phyloP scores from a whole-genome alignment of 2,113 vertebrate species.

The Python bivittatus region DNA sequence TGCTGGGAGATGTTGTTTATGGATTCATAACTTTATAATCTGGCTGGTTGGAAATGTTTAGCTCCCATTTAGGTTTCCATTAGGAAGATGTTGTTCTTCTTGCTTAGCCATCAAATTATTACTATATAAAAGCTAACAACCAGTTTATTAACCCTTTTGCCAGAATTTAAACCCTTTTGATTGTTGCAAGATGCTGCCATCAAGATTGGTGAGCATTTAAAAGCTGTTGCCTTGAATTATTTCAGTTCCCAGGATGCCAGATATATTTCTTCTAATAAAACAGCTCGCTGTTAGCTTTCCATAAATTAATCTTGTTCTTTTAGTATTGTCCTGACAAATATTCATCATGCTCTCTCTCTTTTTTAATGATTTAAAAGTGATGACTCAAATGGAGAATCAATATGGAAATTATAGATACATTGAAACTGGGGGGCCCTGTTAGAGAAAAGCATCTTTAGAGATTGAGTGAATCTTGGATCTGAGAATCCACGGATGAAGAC shows the following conservation, averaged over 20 bases:
- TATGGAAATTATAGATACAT: neutral
- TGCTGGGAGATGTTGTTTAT: constrained; percentile 37
- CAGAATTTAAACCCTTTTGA: constrained; percentile 51
- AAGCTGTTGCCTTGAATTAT: constrained; percentile 56
- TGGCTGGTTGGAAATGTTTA: constrained; percentile 13
- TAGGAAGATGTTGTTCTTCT: constrained; percentile 36
- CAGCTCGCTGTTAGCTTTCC: constrained; percentile 28
- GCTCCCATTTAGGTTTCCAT: constrained; percentile 40
- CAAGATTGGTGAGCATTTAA: constrained; percentile 47
- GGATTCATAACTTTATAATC: constrained; percentile 23
- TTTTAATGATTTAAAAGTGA: neutral
- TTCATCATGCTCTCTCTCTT: neutral
- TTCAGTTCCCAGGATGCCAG: constrained; percentile 37
- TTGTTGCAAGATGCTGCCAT: constrained; percentile 40
- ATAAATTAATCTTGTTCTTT: constrained; percentile 45
- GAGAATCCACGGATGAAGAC: neutral
- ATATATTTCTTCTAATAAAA: constrained; percentile 32
- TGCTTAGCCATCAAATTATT: constrained; percentile 55
- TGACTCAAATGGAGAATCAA: neutral
- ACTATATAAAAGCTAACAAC: constrained; percentile 57
- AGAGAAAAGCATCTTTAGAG: neutral
- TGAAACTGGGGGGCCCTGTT: neutral
- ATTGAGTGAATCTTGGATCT: neutral
- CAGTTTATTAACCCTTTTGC: constrained; percentile 52
- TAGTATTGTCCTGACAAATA: constrained; percentile 29